Evolutionary conservation across 2,888 invertebrate species (phyloP).

Genomic region (Apocheima hispidaria): DNA sequence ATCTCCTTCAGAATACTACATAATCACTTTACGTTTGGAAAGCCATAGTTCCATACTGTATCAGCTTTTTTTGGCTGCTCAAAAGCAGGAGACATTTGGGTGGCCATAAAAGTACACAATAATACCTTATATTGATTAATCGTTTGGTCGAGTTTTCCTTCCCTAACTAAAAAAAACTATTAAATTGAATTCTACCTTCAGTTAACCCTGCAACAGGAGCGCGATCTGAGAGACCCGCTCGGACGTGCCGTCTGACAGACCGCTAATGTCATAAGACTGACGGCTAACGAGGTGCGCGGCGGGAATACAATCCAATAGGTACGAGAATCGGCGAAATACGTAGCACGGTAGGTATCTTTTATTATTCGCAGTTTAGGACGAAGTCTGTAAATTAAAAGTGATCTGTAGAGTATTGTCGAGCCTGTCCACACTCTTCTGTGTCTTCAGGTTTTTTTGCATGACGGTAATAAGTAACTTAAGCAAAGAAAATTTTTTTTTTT

Average conservation of each 20-base stretch:
- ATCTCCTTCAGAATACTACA: no score
- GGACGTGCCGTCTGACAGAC: slow-evolving; percentile 55
- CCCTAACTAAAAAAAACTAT: slow-evolving; percentile 4
- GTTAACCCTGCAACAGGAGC: slow-evolving; percentile 46
- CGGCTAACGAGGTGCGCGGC: slow-evolving; percentile 67
- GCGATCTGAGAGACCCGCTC: slow-evolving; percentile 46
- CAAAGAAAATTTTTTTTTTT: no score
- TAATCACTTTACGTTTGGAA: no score
- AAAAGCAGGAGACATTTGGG: no score
- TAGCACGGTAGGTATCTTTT: not conserved
- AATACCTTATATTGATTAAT: not conserved
- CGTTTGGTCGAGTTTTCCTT: not conserved
- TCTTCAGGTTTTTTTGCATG: no score
- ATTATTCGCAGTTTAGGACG: slow-evolving; percentile 13
- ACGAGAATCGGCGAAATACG: slow-evolving; percentile 26
- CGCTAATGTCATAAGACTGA: slow-evolving; percentile 76
- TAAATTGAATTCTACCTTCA: slow-evolving; percentile 32
- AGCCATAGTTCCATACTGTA: no score
- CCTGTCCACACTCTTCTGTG: not conserved
- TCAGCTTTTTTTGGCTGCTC: no score
- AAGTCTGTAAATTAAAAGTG: slow-evolving; percentile 19
- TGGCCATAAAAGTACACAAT: no score
- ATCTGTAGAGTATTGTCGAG: slow-evolving; percentile 5
- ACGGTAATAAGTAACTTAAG: no score
- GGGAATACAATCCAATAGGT: slow-evolving; percentile 49